These are phyloP conservation scores for Ceratitis capitata DNA, from an alignment of 1,140 invertebrate species.

Conservation along the genomic window DNA sequence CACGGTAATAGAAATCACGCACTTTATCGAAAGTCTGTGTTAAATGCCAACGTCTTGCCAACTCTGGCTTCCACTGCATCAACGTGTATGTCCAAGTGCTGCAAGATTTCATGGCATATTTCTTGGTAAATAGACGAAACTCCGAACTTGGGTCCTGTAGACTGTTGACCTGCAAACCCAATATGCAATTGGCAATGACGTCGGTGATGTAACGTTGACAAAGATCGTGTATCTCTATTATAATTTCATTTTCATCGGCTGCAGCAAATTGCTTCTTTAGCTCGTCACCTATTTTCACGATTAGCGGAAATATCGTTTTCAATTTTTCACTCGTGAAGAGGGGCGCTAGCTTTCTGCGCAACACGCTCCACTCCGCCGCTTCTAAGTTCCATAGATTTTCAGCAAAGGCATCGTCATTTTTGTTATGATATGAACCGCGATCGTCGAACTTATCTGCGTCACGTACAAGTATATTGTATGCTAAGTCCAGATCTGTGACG, in stretches of 20 bases:
- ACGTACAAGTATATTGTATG: slow-evolving; percentile 70
- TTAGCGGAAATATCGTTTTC: slow-evolving; percentile 68
- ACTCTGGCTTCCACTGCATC: slow-evolving; percentile 47
- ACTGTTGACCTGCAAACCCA: slow-evolving; percentile 70
- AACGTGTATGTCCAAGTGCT: slow-evolving; percentile 46
- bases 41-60: slow-evolving; percentile 46
- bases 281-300: slow-evolving; percentile 57
- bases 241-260: not conserved
- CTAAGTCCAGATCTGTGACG: slow-evolving; percentile 68
- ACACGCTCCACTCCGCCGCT: slow-evolving; percentile 66
- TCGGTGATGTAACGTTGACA: slow-evolving; percentile 70
- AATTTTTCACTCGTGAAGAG: slow-evolving; percentile 69
- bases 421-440: slow-evolving; percentile 65
- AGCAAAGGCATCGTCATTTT: slow-evolving; percentile 67
- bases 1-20: slow-evolving; percentile 66
- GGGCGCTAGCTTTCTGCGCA: slow-evolving; percentile 67
- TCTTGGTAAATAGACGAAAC: slow-evolving; percentile 63
- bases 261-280: not conserved
- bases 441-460: slow-evolving; percentile 69
- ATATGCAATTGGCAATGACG: slow-evolving; percentile 70
- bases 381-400: slow-evolving; percentile 65
- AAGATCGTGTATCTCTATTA: slow-evolving; percentile 61
- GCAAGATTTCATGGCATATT: slow-evolving; percentile 51
- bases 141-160: slow-evolving; percentile 67
- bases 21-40: slow-evolving; percentile 63